Evolutionary conservation across 2,113 vertebrate species (phyloP).

Genomic region (Cettia cetti): DNA sequence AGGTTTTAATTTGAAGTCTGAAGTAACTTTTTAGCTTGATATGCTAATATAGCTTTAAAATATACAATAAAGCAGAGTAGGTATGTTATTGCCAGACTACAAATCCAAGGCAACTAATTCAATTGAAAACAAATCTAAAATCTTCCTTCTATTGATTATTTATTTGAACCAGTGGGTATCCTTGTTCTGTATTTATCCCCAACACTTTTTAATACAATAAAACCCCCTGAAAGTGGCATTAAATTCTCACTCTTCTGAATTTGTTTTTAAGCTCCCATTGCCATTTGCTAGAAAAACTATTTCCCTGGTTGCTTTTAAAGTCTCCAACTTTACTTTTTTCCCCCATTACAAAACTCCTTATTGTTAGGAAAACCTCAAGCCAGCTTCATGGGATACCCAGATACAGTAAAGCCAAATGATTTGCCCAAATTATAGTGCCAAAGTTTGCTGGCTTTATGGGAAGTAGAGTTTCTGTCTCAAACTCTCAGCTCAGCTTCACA

Average conservation of each 20-base stretch:
- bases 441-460: neutral
- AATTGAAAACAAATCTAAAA: neutral
- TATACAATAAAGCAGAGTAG: neutral
- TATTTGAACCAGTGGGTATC: neutral
- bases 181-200: neutral
- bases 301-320: neutral
- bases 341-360: neutral
- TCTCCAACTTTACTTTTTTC: neutral
- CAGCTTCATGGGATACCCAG: neutral
- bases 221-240: neutral
- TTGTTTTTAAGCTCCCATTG: neutral
- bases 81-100: neutral
- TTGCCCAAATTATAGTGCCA: neutral
- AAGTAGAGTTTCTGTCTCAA: neutral
- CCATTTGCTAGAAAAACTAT: neutral
- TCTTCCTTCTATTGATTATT: neutral
- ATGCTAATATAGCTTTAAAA: neutral
- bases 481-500: neutral
- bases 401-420: neutral
- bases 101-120: neutral
- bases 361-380: neutral
- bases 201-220: neutral
- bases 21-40: conserved; percentile 12
- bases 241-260: neutral
- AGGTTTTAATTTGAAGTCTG: conserved; percentile 8